Conservation (phyloP, 2,797 vertebrate genomes). For the Pipistrellus pipistrellus region DNA sequence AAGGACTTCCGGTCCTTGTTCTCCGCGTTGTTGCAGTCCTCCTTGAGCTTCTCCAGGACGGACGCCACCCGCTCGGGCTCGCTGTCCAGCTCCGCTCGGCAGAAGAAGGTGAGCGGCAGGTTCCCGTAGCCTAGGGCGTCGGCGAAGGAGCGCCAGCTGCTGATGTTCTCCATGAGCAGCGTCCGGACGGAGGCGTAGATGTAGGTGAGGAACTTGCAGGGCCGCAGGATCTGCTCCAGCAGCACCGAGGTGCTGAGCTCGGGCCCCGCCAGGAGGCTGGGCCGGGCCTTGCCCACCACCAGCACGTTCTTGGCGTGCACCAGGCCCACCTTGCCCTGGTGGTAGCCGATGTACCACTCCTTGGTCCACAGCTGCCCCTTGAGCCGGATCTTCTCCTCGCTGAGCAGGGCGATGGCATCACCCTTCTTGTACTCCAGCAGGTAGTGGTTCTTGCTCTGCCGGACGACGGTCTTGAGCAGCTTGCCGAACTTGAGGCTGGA, state of each 20-base stretch:
- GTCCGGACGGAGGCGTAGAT: constrained; percentile 98
- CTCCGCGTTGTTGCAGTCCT: constrained; percentile 95
- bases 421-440: constrained; percentile 98
- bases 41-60: constrained; percentile 97
- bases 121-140: constrained; percentile 95
- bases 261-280: constrained; percentile 93
- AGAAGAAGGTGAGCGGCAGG: constrained; percentile 94
- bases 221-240: constrained; percentile 96
- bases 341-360: constrained; percentile 99
- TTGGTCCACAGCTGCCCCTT: constrained; percentile 97
- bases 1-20: constrained; percentile 97
- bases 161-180: constrained; percentile 97
- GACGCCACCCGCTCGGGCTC: constrained; percentile 97
- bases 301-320: constrained; percentile 97
- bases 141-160: constrained; percentile 95
- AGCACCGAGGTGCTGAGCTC: constrained; percentile 94
- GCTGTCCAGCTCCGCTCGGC: constrained; percentile 94
- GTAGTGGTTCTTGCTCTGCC: constrained; percentile 97
- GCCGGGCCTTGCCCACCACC: constrained; percentile 94
- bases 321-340: constrained; percentile 95
- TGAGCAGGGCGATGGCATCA: constrained; percentile 95
- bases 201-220: constrained; percentile 98
- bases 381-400: constrained; percentile 96
- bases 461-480: constrained; percentile 95
- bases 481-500: constrained; percentile 95